Evolutionary conservation across 2,113 vertebrate species (phyloP).

Genomic region (Grantiella picta): DNA sequence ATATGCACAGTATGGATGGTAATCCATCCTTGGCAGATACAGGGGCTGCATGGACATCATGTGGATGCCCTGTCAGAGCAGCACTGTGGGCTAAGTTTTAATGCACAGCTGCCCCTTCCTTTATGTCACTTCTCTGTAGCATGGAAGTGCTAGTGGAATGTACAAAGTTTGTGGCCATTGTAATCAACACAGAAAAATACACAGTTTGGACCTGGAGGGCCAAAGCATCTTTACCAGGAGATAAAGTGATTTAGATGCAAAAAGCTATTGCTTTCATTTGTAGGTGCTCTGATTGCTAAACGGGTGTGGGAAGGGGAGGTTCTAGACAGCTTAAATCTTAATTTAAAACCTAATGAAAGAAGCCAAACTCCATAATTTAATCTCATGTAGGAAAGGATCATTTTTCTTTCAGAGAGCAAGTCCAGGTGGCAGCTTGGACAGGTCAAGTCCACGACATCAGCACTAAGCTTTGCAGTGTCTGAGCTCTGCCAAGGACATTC

Average conservation of each 20-base stretch:
- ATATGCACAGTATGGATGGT: rapidly evolving
- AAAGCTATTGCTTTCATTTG: not conserved
- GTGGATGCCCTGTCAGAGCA: not conserved
- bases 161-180: not conserved
- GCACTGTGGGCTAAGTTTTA: not conserved
- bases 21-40: not conserved
- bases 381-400: not conserved
- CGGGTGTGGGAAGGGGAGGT: rapidly evolving
- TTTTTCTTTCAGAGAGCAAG: not conserved
- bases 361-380: not conserved
- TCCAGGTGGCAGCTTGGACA: not conserved
- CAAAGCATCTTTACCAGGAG: not conserved
- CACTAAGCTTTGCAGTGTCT: not conserved
- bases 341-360: not conserved
- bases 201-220: not conserved
- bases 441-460: not conserved
- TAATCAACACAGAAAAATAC: not conserved
- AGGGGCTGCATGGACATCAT: rapidly evolving
- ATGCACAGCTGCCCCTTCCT: not conserved
- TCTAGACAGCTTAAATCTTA: not conserved
- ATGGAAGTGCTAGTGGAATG: not conserved
- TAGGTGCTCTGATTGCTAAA: not conserved
- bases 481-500: not conserved
- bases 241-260: not conserved
- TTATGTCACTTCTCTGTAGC: not conserved